phyloP scores from a whole-genome alignment of 2,113 vertebrate species.

The Sarotherodon lohbergeri region DNA sequence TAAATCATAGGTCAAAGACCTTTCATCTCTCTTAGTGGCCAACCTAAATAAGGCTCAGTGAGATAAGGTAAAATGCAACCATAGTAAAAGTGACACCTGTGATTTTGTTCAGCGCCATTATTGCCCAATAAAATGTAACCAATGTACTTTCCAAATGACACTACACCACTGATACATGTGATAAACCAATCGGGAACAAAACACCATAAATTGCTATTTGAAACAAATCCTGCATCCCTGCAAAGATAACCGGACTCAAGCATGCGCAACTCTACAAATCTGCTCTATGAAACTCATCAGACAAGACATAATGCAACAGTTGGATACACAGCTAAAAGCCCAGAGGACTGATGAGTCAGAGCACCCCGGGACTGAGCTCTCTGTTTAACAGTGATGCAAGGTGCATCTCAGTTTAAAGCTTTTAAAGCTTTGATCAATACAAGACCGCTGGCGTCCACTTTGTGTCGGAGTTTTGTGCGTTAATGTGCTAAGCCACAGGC shows the following conservation, averaged over 20 bases:
- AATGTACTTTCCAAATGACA: conserved; percentile 14
- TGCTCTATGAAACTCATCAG: background rate
- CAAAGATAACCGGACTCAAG: conserved; percentile 2
- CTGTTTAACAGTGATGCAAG: conserved; percentile 26
- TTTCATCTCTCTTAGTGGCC: background rate
- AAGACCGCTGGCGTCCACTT: background rate
- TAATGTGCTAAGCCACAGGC: conserved; percentile 57
- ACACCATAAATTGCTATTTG: background rate
- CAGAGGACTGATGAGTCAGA: background rate
- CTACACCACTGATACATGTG: background rate
- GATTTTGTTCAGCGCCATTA: background rate
- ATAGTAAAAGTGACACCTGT: background rate
- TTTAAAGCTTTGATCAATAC: conserved; percentile 32
- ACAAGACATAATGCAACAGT: background rate
- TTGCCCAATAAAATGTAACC: conserved; percentile 11
- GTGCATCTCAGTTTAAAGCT: background rate
- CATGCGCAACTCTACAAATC: background rate
- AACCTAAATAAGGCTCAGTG: background rate
- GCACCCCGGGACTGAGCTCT: background rate
- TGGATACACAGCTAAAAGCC: background rate
- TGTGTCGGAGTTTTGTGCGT: conserved; percentile 11
- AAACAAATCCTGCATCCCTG: background rate
- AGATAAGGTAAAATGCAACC: conserved; percentile 6
- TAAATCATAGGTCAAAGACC: background rate
- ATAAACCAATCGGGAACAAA: background rate